A percentile compares a stretch with the other conserved stretches of the same genome.
These are phyloP conservation scores for Drosophila ficusphila DNA, from an alignment of 1,140 invertebrate species.

Conservation along the genomic window DNA sequence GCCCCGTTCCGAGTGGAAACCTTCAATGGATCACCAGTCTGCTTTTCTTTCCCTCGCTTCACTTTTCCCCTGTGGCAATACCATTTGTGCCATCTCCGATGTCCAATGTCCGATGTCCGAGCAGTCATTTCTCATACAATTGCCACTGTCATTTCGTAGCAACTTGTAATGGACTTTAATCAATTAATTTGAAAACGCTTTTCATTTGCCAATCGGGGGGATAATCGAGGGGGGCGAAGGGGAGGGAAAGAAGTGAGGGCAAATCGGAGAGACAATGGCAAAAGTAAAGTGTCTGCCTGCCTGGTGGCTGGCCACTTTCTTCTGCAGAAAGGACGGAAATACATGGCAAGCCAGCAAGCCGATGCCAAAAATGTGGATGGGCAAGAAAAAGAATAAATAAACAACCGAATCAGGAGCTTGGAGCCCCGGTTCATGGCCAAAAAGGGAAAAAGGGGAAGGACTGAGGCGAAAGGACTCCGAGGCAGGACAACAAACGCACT, in stretches of 20 bases:
- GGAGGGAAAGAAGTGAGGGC: not conserved
- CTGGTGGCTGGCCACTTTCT: conserved; percentile 63
- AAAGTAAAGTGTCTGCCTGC: conserved; percentile 62
- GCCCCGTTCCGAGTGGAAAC: not conserved
- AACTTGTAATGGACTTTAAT: conserved; percentile 83
- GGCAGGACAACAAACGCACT: conserved; percentile 74
- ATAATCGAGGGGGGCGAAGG: too few species aligned
- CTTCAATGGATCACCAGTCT: not conserved
- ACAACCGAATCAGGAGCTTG: conserved; percentile 42
- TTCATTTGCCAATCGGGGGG: conserved; percentile 65
- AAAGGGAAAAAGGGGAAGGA: not conserved
- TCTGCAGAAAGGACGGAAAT: conserved; percentile 51
- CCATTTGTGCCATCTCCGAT: conserved; percentile 14
- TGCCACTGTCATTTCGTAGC: conserved; percentile 77
- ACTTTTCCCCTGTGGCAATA: not conserved
- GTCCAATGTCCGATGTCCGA: conserved; percentile 34
- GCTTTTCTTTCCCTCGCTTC: not conserved
- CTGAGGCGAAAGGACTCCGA: not conserved
- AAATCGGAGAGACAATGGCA: conserved; percentile 38
- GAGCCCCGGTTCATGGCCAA: not conserved
- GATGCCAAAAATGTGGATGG: conserved; percentile 75
- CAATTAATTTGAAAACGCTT: conserved; percentile 83
- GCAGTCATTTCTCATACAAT: conserved; percentile 79
- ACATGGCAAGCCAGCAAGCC: conserved; percentile 71
- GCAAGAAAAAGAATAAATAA: conserved; percentile 78